Base-by-base conservation (phyloP, 2,113 vertebrate genomes). In the Vireo altiloquus region DNA sequence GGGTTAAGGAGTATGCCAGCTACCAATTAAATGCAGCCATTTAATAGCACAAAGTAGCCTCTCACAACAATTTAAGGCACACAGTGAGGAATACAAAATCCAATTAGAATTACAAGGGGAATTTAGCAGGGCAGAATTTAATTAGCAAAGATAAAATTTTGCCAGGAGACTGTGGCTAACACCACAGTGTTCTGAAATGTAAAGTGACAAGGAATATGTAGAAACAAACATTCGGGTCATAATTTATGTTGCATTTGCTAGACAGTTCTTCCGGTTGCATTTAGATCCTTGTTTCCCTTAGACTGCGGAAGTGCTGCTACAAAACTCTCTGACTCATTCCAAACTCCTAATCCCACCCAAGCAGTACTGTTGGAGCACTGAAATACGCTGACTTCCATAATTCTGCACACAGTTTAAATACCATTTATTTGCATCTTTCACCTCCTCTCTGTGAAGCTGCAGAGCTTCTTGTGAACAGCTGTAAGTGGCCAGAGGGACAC, bases 61-160 rank as follows among this genome's bases (percentile, higher is more conserved):
- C 82, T 59, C 33, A 72, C 39, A 94, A 78, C 37, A 84, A 82
- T 85, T 92, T 87, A 49, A 59, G 33, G 70, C 54, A 69, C 42
- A 53, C 57, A 95, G n/a, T 24, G 54, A 95, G 52, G 39, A 91
- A 90, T 40, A 69, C 24, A 82, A 87, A 87, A 85, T 61, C 78
- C 84, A 96, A 91, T 91, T 94, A 94, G 90, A 95, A 90, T 76
- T 94, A 82, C 78, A 85, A 74, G 28, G 61, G 35, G 54, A 92
- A 89, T 92, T 92, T 89, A 94, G 87, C 78, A 72, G 75, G 54
- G 78, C 54, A 95, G 70, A 95, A 92, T 92, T 89, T 87, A 95
- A 96, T 94, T 89, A 95, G 74, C 61, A 65, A 82, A 91, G 87
- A 65, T 31, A 82, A 21, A 72, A 40, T 90, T 96, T 95, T 92